Percentiles rank a stretch among this genome's conserved stretches.
phyloP scores from a whole-genome alignment of 2,797 vertebrate genomes.

The Octomys mimax region DNA sequence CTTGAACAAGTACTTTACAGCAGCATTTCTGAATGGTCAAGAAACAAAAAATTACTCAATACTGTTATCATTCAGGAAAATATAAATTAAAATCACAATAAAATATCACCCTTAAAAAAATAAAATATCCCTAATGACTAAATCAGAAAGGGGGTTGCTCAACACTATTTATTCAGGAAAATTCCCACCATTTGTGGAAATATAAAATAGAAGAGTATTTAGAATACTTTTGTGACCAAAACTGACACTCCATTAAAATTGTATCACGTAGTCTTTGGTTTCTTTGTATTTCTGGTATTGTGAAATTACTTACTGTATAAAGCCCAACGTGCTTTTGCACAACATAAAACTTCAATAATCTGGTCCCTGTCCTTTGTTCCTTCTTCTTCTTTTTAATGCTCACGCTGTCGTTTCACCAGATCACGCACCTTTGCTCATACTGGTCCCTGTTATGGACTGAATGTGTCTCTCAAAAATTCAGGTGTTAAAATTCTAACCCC shows the following conservation, averaged over 20 bases:
- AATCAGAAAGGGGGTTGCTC: neutral
- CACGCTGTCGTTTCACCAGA: neutral
- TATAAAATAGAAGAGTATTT: neutral
- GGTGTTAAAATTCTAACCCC: neutral
- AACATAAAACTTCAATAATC: neutral
- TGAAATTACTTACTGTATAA: neutral
- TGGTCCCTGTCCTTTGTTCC: neutral
- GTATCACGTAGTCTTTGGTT: neutral
- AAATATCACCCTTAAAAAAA: neutral
- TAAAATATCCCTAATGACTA: neutral
- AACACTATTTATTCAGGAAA: neutral
- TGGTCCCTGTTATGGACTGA: neutral
- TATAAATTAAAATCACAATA: slow-evolving; percentile 32
- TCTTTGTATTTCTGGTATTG: neutral
- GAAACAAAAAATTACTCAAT: neutral
- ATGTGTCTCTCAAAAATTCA: neutral
- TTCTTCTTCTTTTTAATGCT: neutral
- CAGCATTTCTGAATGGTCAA: neutral
- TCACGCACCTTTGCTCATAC: neutral
- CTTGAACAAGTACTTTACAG: neutral
- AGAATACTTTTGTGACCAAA: slow-evolving; percentile 40
- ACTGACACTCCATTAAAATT: neutral
- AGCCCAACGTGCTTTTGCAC: neutral
- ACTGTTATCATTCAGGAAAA: neutral
- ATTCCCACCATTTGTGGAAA: neutral